Evolutionary conservation across 2,113 vertebrate genomes (phyloP).

Genomic region (Cheirogaleus medius): DNA sequence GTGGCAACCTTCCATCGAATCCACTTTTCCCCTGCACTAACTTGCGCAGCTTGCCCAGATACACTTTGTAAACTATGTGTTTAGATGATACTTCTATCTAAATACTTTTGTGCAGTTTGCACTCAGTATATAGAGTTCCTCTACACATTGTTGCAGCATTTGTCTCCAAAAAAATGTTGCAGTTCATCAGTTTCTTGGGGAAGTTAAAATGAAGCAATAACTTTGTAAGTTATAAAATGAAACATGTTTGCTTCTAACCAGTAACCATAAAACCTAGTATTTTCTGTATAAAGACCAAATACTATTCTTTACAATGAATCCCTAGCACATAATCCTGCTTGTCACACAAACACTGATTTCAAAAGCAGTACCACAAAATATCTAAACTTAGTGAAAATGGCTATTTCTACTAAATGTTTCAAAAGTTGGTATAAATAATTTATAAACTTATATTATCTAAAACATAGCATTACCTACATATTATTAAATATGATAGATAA

Average conservation of each 20-base stretch:
- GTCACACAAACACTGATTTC: not conserved
- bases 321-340: not conserved
- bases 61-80: not conserved
- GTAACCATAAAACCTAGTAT: not conserved
- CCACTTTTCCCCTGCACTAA: not conserved
- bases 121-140: not conserved
- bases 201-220: conserved; percentile 49
- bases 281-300: conserved; percentile 38
- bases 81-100: not conserved
- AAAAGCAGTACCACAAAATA: conserved; percentile 19
- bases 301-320: conserved; percentile 3
- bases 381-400: conserved; percentile 5
- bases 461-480: not conserved
- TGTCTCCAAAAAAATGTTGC: not conserved
- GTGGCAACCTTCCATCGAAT: not conserved
- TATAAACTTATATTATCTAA: conserved; percentile 24
- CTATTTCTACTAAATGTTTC: conserved; percentile 12
- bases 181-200: conserved; percentile 26
- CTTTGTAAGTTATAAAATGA: not conserved
- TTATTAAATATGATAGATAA: conserved; percentile 2
- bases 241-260: not conserved
- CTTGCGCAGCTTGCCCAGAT: conserved; percentile 22
- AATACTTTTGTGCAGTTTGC: conserved; percentile 16
- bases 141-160: not conserved
- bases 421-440: conserved; percentile 3